These are phyloP conservation scores for Panzeria rudis DNA, from an alignment of 2,888 invertebrate genomes.

Conservation along the genomic window DNA sequence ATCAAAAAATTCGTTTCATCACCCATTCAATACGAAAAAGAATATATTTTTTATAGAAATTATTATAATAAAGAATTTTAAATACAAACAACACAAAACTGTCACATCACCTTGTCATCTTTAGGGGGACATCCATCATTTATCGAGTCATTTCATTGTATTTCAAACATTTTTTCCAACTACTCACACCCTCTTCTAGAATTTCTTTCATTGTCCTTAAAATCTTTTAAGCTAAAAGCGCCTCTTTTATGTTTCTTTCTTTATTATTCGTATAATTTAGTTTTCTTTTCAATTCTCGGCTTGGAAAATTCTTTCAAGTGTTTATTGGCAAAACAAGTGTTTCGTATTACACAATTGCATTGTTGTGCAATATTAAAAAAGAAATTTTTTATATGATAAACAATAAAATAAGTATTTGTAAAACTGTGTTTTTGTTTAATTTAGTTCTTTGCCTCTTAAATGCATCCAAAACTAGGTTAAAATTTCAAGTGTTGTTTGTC, in stretches of 20 bases:
- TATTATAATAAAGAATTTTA: conserved; percentile 14
- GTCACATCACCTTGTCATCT: conserved; percentile 65
- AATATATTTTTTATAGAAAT: conserved; percentile 1
- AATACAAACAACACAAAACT: conserved; percentile 53
- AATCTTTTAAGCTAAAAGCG: conserved; percentile 22
- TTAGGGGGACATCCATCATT: conserved; percentile 38
- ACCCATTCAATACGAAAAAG: not conserved
- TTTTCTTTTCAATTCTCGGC: conserved; percentile 21
- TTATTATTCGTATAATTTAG: conserved; percentile 1
- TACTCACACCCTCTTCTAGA: conserved; percentile 50
- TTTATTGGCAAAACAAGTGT: conserved; percentile 67
- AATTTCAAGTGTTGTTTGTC: conserved; percentile 69
- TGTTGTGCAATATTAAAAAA: conserved; percentile 23
- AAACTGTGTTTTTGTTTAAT: not conserved
- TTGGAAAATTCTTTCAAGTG: conserved; percentile 54
- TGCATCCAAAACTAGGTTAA: conserved; percentile 56
- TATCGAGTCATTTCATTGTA: conserved; percentile 18
- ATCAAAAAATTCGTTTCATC: not conserved
- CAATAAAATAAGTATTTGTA: conserved; percentile 4
- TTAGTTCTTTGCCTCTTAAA: conserved; percentile 21
- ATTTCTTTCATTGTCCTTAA: not conserved
- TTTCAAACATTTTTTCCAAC: not conserved
- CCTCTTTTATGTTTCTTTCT: conserved; percentile 56
- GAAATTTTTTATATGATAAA: conserved; percentile 1
- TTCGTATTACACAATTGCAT: conserved; percentile 65